Percentiles rank a stretch among this genome's conserved stretches.
Conservation (phyloP, 1,140 invertebrate species). For the Drosophila seguyi region DNA sequence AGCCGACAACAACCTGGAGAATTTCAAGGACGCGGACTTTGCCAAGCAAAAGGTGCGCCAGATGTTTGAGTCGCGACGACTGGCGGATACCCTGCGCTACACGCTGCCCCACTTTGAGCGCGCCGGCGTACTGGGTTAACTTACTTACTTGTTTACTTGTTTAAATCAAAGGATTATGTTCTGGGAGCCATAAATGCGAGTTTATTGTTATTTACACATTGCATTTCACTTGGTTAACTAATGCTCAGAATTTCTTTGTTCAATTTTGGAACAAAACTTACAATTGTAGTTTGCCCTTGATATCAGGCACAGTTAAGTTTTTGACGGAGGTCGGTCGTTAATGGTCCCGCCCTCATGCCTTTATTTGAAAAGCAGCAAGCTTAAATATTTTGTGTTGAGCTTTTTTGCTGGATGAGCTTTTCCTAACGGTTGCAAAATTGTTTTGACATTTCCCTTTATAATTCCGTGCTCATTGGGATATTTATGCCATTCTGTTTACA, state of each 20-base stretch:
- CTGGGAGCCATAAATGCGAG: background rate
- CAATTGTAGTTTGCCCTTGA: too few species aligned
- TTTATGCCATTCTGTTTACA: background rate
- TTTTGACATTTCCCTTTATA: background rate
- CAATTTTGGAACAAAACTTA: too few species aligned
- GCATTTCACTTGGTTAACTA: background rate
- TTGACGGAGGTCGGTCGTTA: too few species aligned
- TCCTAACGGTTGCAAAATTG: background rate
- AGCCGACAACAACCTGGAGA: constrained; percentile 70
- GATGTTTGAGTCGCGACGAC: constrained; percentile 60
- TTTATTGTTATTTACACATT: background rate
- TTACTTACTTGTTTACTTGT: background rate
- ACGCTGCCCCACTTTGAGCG: constrained; percentile 71
- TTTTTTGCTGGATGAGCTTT: background rate
- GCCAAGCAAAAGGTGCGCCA: constrained; percentile 66
- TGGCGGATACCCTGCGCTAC: constrained; percentile 68
- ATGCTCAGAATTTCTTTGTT: background rate
- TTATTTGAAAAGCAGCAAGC: too few species aligned
- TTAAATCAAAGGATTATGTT: background rate
- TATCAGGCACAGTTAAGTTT: too few species aligned
- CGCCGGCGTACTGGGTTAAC: constrained; percentile 58
- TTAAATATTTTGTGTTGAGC: background rate
- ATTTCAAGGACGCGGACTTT: constrained; percentile 69
- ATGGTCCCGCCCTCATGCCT: too few species aligned
- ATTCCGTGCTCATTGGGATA: background rate